Conservation (phyloP, 2,797 vertebrate genomes). For the Buphagus erythrorhynchus region DNA sequence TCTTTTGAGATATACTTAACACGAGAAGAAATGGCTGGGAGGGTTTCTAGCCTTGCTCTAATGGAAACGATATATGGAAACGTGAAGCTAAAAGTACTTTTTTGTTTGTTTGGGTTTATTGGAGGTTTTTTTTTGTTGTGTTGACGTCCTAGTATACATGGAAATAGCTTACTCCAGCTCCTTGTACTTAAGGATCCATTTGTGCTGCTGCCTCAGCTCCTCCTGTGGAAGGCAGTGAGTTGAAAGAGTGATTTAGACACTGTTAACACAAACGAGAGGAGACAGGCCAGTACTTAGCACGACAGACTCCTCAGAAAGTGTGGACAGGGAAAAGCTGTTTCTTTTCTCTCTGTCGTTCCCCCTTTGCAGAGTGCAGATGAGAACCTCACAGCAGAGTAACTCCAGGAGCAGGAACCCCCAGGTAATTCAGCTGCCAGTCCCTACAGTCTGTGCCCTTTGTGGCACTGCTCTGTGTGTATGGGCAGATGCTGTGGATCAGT, state of each 20-base stretch:
- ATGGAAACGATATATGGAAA: neutral
- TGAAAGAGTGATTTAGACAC: constrained; percentile 55
- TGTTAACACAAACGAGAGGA: constrained; percentile 64
- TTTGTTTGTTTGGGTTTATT: neutral
- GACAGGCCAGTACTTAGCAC: constrained; percentile 43
- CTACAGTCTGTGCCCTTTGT: neutral
- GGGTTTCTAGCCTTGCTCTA: neutral
- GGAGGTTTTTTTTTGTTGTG: neutral
- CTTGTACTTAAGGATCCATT: neutral
- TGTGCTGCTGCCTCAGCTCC: constrained; percentile 30
- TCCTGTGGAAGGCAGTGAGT: constrained; percentile 16
- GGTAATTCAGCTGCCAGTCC: constrained; percentile 32
- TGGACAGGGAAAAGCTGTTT: constrained; percentile 69
- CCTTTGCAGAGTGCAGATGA: constrained; percentile 59
- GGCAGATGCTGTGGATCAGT: neutral
- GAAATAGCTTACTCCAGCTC: neutral
- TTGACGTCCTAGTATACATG: neutral
- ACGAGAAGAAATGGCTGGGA: neutral
- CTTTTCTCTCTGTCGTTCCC: constrained; percentile 44
- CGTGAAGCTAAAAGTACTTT: neutral
- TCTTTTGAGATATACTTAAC: neutral
- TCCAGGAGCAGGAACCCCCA: constrained; percentile 52
- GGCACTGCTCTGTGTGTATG: neutral
- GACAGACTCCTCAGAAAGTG: constrained; percentile 63
- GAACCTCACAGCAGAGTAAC: constrained; percentile 49